Evolutionary conservation across 2,113 vertebrate genomes (phyloP), one percentile per base, ranked within the genome.

Genomic region (Pelecanus crispus): DNA sequence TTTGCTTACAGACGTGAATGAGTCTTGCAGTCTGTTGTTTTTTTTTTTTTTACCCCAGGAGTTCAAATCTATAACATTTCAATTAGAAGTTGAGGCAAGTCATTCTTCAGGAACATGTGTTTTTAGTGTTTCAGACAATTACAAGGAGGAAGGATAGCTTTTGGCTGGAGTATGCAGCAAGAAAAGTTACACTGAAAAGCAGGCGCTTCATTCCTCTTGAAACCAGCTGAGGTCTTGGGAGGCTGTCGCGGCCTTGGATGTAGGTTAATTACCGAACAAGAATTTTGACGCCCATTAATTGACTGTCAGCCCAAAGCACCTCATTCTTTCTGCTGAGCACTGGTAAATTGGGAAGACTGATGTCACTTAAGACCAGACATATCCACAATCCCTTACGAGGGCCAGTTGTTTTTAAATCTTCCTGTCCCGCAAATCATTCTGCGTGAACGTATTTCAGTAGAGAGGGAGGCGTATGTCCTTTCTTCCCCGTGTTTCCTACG

Each of bases 211-310:
- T 53, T 86, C 24, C 44, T 91, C 36, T 28, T 42, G 62, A 68
- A 71, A 56, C 31, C 45, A 84, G 11, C 2, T 53, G 80, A 89
- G 42, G 16, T 74, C 42, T 26, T 59, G 42, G 62, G 81, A 81
- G 56, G 10, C 40, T 36, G 31, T 86, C 17, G 24, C 0, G 0
- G 62, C 52, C 52, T 26, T 36, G n/a, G 65, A 8, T 66, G 16
- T 15, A 34, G 56, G 49, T 77, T 77, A 86, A 88, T 82, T 72
- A 62, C 63, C 2, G 3, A 52, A 68, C 34, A 18, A 68, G 20
- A 67, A 62, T 78, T 34, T 40, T 47, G 66, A 70, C 26, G 22
- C 36, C 18, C 21, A 3, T 45, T 82, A 75, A n/a, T 11, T 65
- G 52, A 53, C 47, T 75, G 56, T 66, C 7, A 24, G 81, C 74